Conservation (phyloP, 2,113 vertebrate genomes). For the Aphelocoma coerulescens region DNA sequence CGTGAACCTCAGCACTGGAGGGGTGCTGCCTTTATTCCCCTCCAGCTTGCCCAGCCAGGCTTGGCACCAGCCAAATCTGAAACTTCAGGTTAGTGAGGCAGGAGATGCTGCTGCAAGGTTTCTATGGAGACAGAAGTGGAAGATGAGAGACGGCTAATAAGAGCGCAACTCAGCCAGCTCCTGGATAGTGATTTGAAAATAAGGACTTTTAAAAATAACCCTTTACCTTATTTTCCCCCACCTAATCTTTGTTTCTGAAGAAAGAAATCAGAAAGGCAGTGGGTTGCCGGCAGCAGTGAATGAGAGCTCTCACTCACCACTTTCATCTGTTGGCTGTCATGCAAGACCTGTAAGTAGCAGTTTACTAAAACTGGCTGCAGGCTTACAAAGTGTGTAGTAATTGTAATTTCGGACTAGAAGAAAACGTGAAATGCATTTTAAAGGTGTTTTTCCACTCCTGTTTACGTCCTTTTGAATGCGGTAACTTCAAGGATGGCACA, state of each 20-base stretch:
- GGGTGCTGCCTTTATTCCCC: neutral
- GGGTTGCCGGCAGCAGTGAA: constrained; percentile 39
- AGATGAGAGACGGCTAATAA: constrained; percentile 51
- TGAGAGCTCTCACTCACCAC: constrained; percentile 29
- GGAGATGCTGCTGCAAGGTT: constrained; percentile 36
- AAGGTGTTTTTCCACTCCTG: neutral
- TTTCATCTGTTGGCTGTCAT: constrained; percentile 38
- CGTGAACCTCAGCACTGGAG: neutral
- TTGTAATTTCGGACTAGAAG: constrained; percentile 4
- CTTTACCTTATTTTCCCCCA: constrained; percentile 44
- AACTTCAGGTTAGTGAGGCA: neutral
- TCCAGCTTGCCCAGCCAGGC: neutral
- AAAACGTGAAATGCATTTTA: neutral
- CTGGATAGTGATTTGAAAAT: constrained; percentile 50
- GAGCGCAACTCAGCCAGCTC: constrained; percentile 13
- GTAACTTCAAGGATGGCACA: neutral
- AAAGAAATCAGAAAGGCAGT: constrained; percentile 40
- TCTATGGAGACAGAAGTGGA: constrained; percentile 61
- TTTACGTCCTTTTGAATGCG: neutral
- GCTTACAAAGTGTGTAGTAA: constrained; percentile 7
- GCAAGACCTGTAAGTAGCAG: constrained; percentile 16
- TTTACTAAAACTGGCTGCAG: constrained; percentile 46
- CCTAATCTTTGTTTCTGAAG: constrained; percentile 37
- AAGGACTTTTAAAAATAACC: constrained; percentile 43
- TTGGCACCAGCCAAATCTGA: neutral